Conservation (phyloP, 2,113 vertebrate genomes). For the Sander lucioperca region DNA sequence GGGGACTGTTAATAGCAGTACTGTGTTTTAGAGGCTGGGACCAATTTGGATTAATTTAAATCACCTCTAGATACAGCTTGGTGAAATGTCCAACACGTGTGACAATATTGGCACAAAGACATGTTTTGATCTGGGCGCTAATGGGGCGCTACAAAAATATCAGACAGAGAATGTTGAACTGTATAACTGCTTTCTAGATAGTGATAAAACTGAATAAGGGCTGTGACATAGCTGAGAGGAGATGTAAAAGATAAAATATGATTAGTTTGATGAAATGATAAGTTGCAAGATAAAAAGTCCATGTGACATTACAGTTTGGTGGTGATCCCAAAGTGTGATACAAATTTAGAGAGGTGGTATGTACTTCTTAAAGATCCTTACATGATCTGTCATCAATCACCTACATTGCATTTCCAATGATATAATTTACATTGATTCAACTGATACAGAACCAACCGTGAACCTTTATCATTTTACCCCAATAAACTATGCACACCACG, state of each 20-base stretch:
- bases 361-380: not conserved
- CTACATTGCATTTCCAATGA: not conserved
- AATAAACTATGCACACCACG: conserved; percentile 53
- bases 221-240: not conserved
- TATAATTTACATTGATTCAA: conserved; percentile 24
- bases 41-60: conserved; percentile 21
- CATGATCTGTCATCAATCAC: not conserved
- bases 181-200: not conserved
- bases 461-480: conserved; percentile 33
- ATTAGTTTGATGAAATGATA: conserved; percentile 15
- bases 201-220: not conserved
- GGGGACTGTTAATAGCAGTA: not conserved
- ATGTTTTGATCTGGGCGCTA: not conserved
- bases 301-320: not conserved
- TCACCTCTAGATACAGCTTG: not conserved
- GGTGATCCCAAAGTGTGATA: not conserved
- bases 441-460: conserved; percentile 22
- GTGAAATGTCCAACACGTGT: not conserved
- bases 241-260: not conserved
- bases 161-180: not conserved
- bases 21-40: conserved; percentile 11
- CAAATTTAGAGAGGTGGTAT: not conserved
- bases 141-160: not conserved
- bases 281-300: not conserved
- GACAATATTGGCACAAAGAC: conserved; percentile 2